These are phyloP conservation scores for Megalops atlanticus DNA, from an alignment of 2,113 vertebrate species.

Conservation along the genomic window DNA sequence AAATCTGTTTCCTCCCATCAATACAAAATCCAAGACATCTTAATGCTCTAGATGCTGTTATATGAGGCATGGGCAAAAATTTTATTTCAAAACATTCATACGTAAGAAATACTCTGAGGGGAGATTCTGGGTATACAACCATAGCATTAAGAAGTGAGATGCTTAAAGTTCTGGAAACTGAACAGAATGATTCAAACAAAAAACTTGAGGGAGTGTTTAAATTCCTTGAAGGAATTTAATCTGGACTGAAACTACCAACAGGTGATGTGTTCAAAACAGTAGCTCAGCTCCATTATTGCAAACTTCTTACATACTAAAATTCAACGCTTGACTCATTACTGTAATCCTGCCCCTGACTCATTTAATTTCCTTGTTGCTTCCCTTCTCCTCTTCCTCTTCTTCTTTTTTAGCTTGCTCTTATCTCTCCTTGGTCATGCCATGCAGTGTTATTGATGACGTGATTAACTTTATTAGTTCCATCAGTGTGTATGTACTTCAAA, in stretches of 20 bases:
- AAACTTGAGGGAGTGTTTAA: neutral
- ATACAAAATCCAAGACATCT: neutral
- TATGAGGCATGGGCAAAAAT: neutral
- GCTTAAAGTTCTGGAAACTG: neutral
- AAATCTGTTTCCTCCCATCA: neutral
- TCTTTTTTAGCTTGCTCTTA: conserved; percentile 13
- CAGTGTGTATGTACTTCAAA: conserved; percentile 43
- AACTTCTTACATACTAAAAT: too few relatives aligned
- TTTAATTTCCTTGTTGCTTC: neutral
- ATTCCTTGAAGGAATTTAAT: neutral
- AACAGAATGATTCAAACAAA: neutral
- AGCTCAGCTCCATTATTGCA: neutral
- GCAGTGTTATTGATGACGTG: conserved; percentile 21
- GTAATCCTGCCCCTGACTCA: too few relatives aligned
- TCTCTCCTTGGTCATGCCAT: conserved; percentile 18
- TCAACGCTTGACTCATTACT: too few relatives aligned
- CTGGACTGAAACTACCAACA: neutral
- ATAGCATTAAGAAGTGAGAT: neutral
- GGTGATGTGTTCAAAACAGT: neutral
- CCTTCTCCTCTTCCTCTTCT: neutral
- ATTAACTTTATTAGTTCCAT: conserved; percentile 32
- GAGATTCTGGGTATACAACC: neutral
- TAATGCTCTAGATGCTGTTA: neutral
- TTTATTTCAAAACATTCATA: conserved; percentile 1
- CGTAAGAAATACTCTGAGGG: neutral